Percentiles rank a stretch among this genome's conserved stretches.
Evolutionary conservation across 2,888 invertebrate genomes (phyloP).

Genomic region (Polydrusus pterygomalis): DNA sequence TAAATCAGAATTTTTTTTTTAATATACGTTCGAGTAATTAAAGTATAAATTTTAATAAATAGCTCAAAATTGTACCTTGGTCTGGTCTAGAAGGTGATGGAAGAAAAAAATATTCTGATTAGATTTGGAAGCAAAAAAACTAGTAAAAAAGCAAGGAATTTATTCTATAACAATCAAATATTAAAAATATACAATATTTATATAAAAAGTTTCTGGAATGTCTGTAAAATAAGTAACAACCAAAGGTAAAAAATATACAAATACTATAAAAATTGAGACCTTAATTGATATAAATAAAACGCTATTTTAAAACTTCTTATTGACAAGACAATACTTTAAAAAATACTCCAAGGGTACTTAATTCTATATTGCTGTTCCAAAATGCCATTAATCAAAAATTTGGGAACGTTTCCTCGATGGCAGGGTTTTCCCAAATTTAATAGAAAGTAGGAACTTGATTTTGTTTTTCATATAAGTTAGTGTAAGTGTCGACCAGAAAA

Average conservation of each 20-base stretch:
- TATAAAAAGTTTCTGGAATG: constrained; percentile 52
- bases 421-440: too few species aligned
- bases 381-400: neutral
- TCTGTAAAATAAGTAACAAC: constrained; percentile 51
- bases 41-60: too few species aligned
- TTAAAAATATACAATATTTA: constrained; percentile 39
- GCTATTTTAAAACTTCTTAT: neutral
- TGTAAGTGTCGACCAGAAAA: too few species aligned
- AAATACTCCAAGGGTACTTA: neutral
- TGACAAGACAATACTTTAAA: neutral
- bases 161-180: constrained; percentile 50
- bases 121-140: neutral
- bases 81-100: too few species aligned
- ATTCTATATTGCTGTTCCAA: neutral
- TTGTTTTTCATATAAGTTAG: too few species aligned
- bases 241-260: constrained; percentile 38
- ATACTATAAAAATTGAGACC: constrained; percentile 17
- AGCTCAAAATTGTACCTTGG: too few species aligned
- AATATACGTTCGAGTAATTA: too few species aligned
- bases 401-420: neutral
- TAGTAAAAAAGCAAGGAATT: constrained; percentile 27
- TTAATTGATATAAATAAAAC: neutral
- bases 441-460: too few species aligned
- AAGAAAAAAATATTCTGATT: too few species aligned
- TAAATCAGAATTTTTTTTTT: too few species aligned